Conservation (phyloP, 1,140 invertebrate genomes). For the Ostrea denselamellosa region DNA sequence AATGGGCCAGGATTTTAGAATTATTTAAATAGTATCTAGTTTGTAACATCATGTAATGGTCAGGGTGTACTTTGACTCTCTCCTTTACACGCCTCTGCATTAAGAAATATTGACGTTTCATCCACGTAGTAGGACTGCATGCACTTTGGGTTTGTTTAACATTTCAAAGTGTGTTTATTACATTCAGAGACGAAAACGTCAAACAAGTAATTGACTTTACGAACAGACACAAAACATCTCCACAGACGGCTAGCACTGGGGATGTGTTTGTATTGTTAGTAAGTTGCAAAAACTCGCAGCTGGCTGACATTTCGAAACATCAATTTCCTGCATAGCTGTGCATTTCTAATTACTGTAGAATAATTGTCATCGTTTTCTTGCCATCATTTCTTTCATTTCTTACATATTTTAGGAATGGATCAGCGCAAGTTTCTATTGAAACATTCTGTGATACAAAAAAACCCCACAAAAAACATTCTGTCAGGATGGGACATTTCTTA, state of each 20-base stretch:
- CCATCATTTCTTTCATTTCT: too few species aligned
- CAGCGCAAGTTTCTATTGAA: too few species aligned
- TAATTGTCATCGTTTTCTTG: neutral
- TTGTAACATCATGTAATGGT: too few species aligned
- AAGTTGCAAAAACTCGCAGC: neutral
- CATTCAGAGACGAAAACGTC: neutral
- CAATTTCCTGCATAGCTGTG: neutral
- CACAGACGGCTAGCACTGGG: neutral
- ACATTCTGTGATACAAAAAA: too few species aligned
- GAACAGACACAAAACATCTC: too few species aligned
- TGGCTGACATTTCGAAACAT: neutral
- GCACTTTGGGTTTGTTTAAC: neutral
- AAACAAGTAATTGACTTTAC: neutral
- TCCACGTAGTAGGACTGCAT: neutral
- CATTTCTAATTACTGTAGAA: neutral
- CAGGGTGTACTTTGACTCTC: too few species aligned
- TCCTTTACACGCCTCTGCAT: too few species aligned
- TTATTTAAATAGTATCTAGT: too few species aligned
- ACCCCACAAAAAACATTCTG: too few species aligned
- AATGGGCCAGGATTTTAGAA: too few species aligned
- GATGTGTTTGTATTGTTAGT: neutral
- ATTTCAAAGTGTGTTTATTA: neutral
- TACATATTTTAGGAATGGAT: too few species aligned
- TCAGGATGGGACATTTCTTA: too few species aligned
- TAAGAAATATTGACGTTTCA: neutral